phyloP scores from a whole-genome alignment of 1,140 invertebrate species.

The Hirudo medicinalis region DNA sequence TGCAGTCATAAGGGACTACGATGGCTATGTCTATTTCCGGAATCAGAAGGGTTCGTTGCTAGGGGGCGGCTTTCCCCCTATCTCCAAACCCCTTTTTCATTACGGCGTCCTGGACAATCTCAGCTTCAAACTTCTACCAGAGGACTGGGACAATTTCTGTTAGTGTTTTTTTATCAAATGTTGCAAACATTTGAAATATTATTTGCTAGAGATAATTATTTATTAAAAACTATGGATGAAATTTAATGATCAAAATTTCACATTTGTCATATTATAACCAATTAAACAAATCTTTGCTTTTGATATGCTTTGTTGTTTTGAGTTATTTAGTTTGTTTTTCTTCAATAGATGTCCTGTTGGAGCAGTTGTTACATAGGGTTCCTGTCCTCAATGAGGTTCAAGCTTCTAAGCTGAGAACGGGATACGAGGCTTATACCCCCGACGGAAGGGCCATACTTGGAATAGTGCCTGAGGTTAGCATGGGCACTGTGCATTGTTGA shows the following conservation, averaged over 20 bases:
- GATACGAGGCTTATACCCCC: slow-evolving; percentile 83
- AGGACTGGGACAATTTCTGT: slow-evolving; percentile 89
- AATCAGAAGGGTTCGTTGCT: slow-evolving; percentile 56
- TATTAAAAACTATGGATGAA: no score
- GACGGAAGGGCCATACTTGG: slow-evolving; percentile 57
- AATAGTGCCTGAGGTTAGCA: slow-evolving; percentile 67
- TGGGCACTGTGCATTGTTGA: neutral
- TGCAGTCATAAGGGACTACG: slow-evolving; percentile 71
- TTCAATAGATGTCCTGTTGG: slow-evolving; percentile 56
- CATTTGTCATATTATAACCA: no score
- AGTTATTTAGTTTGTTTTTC: neutral
- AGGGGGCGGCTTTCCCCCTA: slow-evolving; percentile 67
- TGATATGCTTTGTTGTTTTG: no score
- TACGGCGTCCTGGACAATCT: slow-evolving; percentile 48
- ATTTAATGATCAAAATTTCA: no score
- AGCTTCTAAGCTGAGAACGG: slow-evolving; percentile 64
- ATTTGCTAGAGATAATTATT: neutral
- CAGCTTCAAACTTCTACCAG: slow-evolving; percentile 44
- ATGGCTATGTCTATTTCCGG: slow-evolving; percentile 72
- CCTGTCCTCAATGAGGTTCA: slow-evolving; percentile 58
- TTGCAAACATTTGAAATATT: neutral
- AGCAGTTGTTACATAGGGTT: slow-evolving; percentile 68
- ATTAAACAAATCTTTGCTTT: no score
- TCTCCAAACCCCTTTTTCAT: slow-evolving; percentile 72
- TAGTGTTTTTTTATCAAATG: slow-evolving; percentile 25